These are phyloP conservation scores for Drosophila aldrichi DNA, from an alignment of 2,888 invertebrate species.

Conservation along the genomic window DNA sequence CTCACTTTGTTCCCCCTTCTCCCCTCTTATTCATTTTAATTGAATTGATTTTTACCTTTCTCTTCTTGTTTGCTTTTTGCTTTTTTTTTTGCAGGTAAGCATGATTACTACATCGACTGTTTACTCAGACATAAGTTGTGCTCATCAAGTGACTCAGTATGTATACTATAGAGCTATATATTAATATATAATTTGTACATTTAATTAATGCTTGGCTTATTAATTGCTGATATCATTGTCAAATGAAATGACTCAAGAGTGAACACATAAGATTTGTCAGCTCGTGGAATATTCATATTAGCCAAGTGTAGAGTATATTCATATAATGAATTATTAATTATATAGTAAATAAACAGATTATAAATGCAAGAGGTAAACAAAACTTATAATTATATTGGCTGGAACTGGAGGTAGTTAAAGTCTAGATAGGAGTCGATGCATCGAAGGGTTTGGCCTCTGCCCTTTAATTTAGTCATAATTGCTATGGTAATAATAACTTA, in stretches of 20 bases:
- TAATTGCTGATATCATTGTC: constrained; percentile 51
- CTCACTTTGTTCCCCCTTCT: neutral
- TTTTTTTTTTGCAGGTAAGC: constrained; percentile 58
- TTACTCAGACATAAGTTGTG: constrained; percentile 35
- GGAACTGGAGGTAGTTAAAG: neutral
- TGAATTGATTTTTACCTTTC: constrained; percentile 22
- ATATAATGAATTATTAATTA: neutral
- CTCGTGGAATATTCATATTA: neutral
- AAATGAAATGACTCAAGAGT: constrained; percentile 54
- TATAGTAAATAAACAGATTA: neutral
- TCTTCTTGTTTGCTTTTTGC: constrained; percentile 30
- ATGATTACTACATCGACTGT: constrained; percentile 49
- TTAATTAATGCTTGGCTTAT: constrained; percentile 20
- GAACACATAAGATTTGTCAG: too few relatives aligned
- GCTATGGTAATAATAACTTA: too few relatives aligned
- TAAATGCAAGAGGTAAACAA: neutral
- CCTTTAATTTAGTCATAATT: too few relatives aligned
- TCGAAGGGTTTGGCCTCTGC: too few relatives aligned
- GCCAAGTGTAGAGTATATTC: neutral
- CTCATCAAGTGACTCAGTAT: constrained; percentile 53
- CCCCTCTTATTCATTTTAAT: constrained; percentile 1
- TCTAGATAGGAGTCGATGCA: too few relatives aligned
- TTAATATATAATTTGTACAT: constrained; percentile 22
- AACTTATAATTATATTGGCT: too few relatives aligned
- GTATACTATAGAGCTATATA: constrained; percentile 17